A percentile compares a stretch with the other conserved stretches of the same genome.
Conservation (phyloP, 2,888 invertebrate genomes). For the Acrobasis consociella region DNA sequence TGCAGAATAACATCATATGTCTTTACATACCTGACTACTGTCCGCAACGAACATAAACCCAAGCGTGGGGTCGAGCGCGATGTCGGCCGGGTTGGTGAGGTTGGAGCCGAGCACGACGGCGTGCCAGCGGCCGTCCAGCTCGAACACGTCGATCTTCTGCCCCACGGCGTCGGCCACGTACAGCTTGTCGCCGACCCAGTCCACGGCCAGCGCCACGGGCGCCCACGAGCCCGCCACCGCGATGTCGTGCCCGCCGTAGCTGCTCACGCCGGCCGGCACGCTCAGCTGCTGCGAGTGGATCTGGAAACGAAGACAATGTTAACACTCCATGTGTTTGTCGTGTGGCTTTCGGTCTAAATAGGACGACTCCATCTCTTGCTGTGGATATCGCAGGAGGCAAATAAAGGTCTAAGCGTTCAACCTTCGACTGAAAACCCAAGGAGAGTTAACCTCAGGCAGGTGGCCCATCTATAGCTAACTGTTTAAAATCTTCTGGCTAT, state of each 20-base stretch:
- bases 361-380: too few relatives aligned
- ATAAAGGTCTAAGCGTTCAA: too few relatives aligned
- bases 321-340: neutral
- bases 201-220: constrained; percentile 95
- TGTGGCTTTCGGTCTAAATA: too few relatives aligned
- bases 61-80: constrained; percentile 95
- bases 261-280: constrained; percentile 63
- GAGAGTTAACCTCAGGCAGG: too few relatives aligned
- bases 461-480: too few relatives aligned
- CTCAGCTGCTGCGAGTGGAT: constrained; percentile 84
- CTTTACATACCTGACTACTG: constrained; percentile 87
- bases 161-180: constrained; percentile 97
- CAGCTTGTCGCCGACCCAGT: constrained; percentile 98
- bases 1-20: neutral
- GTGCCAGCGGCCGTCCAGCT: constrained; percentile 92
- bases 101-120: constrained; percentile 96
- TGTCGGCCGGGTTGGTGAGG: constrained; percentile 94
- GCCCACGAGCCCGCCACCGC: constrained; percentile 93
- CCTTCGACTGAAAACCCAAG: too few relatives aligned
- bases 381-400: too few relatives aligned
- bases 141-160: constrained; percentile 96
- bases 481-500: too few relatives aligned
- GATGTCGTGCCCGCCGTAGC: constrained; percentile 84
- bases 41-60: constrained; percentile 95
- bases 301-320: constrained; percentile 53